Conservation (phyloP, 2,113 vertebrate genomes). For the Mesocricetus auratus region DNA sequence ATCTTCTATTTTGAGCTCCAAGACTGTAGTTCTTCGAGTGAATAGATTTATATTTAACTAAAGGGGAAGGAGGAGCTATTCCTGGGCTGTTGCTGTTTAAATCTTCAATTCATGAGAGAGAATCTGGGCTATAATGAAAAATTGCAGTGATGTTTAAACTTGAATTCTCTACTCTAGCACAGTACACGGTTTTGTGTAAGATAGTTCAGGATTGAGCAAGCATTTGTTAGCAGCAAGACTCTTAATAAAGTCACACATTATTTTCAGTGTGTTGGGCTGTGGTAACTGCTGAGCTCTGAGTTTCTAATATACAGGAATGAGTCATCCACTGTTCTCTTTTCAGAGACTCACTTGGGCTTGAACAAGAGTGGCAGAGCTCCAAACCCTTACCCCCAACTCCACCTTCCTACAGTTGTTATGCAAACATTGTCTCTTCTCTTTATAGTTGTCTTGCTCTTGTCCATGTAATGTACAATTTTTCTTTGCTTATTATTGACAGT, state of each 20-base stretch:
- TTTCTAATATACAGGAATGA: conserved; percentile 47
- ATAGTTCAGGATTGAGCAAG: conserved; percentile 43
- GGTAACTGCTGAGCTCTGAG: conserved; percentile 1
- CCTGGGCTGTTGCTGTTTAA: conserved; percentile 65
- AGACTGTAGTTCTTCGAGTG: conserved; percentile 42
- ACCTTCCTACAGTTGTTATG: conserved; percentile 22
- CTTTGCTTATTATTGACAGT: conserved; percentile 13
- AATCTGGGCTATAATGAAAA: conserved; percentile 62
- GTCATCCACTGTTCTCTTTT: conserved; percentile 13
- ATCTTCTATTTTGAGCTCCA: conserved; percentile 11
- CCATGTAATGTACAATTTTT: background rate
- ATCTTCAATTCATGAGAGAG: conserved; percentile 57
- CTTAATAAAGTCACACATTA: background rate
- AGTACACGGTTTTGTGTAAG: conserved; percentile 41
- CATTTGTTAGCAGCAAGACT: conserved; percentile 56
- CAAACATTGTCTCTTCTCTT: conserved; percentile 20
- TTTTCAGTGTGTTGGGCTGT: background rate
- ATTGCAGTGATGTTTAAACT: conserved; percentile 42
- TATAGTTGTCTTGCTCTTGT: conserved; percentile 51
- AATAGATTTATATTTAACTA: conserved; percentile 66
- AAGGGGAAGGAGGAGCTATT: conserved; percentile 54
- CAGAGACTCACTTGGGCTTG: conserved; percentile 36
- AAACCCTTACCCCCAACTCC: background rate
- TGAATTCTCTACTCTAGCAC: conserved; percentile 2
- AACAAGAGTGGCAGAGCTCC: background rate